Evolutionary conservation across 2,797 vertebrate genomes (phyloP).

Genomic region (Diceros bicornis): DNA sequence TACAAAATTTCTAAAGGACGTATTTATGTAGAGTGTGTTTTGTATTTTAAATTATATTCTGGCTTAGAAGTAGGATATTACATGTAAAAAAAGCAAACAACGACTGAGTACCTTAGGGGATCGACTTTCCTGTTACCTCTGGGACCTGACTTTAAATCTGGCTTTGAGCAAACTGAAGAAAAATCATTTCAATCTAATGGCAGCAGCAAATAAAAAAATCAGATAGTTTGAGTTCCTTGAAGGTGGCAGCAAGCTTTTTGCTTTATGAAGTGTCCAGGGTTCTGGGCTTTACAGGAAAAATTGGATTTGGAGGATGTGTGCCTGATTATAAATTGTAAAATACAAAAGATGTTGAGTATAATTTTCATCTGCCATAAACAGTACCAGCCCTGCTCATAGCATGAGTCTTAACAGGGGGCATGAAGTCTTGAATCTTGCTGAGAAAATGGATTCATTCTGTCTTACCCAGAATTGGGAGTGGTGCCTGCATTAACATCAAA

Average conservation of each 20-base stretch:
- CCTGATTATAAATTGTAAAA: constrained; percentile 80
- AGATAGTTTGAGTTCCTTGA: constrained; percentile 87
- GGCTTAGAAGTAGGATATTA: constrained; percentile 90
- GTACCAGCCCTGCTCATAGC: constrained; percentile 70
- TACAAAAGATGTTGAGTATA: constrained; percentile 74
- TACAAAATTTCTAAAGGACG: constrained; percentile 85
- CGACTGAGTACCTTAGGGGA: constrained; percentile 91
- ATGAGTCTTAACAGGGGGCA: constrained; percentile 76
- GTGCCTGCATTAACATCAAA: neutral
- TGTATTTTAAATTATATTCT: constrained; percentile 88
- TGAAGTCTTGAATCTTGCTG: constrained; percentile 72
- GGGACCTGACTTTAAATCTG: constrained; percentile 92
- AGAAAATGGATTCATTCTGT: constrained; percentile 79
- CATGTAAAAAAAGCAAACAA: constrained; percentile 92
- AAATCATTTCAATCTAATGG: constrained; percentile 92
- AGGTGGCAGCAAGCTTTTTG: constrained; percentile 84
- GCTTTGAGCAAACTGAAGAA: constrained; percentile 91
- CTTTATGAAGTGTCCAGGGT: constrained; percentile 80
- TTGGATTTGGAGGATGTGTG: constrained; percentile 69
- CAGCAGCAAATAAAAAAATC: constrained; percentile 87
- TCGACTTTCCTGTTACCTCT: constrained; percentile 90
- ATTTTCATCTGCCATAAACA: constrained; percentile 87
- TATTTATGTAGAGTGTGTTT: constrained; percentile 83
- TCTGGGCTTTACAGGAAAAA: constrained; percentile 65
- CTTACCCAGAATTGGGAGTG: constrained; percentile 58